Percentiles rank a stretch among this genome's conserved stretches.
phyloP scores from a whole-genome alignment of 2,797 vertebrate species.

The Nothura maculosa region DNA sequence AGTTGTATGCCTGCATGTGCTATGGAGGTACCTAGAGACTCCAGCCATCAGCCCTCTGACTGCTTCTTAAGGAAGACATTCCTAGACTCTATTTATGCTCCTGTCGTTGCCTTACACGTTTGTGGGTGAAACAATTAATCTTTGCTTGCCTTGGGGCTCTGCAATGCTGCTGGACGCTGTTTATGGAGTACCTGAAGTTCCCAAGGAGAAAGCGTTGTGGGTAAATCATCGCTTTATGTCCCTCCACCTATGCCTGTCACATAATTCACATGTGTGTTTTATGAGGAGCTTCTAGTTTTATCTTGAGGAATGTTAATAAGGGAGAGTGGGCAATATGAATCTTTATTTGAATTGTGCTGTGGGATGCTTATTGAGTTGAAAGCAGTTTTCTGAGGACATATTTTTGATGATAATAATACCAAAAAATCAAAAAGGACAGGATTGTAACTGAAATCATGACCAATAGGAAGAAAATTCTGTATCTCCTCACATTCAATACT shows the following conservation, averaged over 20 bases:
- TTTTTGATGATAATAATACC: not conserved
- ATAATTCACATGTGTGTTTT: not conserved
- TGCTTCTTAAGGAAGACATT: not conserved
- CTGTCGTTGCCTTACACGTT: accelerated
- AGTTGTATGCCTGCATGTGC: not conserved
- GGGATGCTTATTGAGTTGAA: not conserved
- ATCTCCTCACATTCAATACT: not conserved
- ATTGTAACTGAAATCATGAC: not conserved
- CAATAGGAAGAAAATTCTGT: not conserved
- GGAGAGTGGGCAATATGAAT: not conserved
- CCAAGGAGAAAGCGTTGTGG: not conserved
- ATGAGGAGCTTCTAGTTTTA: not conserved
- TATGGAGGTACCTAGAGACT: not conserved
- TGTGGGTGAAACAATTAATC: not conserved
- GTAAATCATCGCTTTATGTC: not conserved
- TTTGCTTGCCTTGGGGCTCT: not conserved
- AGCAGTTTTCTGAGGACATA: not conserved
- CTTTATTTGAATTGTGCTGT: not conserved
- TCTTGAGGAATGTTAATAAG: not conserved
- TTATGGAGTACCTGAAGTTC: not conserved
- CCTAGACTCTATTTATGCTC: not conserved
- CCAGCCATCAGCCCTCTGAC: not conserved
- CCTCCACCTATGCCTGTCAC: not conserved
- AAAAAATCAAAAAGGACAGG: not conserved
- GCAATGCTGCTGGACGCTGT: not conserved